Conservation (phyloP, 2,888 invertebrate species). For the Margaritifera margaritifera region DNA sequence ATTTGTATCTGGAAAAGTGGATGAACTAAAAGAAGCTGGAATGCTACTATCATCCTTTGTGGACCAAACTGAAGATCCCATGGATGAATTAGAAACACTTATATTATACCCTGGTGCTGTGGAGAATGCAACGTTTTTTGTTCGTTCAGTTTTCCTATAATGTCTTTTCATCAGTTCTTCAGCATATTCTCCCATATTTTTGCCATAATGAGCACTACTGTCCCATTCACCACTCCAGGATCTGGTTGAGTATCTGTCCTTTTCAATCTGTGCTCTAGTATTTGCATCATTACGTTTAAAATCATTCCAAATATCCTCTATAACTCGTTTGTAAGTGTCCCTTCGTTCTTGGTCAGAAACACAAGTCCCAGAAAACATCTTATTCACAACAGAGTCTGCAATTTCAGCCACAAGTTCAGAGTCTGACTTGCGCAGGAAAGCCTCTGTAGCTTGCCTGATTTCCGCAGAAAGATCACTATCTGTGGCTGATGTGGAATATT, state of each 20-base stretch:
- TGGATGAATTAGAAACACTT: slow-evolving; percentile 9
- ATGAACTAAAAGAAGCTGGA: slow-evolving; percentile 2
- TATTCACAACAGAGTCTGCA: slow-evolving; percentile 43
- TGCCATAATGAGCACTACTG: slow-evolving; percentile 26
- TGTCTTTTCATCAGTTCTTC: slow-evolving; percentile 47
- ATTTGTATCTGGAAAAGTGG: too few relatives aligned
- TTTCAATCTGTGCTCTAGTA: slow-evolving; percentile 17
- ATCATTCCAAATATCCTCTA: slow-evolving; percentile 43
- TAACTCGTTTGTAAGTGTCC: slow-evolving; percentile 32
- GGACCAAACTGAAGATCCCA: slow-evolving; percentile 11
- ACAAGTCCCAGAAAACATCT: slow-evolving; percentile 34
- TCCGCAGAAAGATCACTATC: slow-evolving; percentile 36
- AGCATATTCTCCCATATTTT: slow-evolving; percentile 34
- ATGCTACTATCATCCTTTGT: background rate
- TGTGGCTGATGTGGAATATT: too few relatives aligned
- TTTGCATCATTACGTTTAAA: slow-evolving; percentile 37
- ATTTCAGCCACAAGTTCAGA: slow-evolving; percentile 40
- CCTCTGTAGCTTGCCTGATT: slow-evolving; percentile 30
- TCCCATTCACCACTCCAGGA: background rate
- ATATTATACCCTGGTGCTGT: too few relatives aligned
- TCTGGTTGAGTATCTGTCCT: too few relatives aligned
- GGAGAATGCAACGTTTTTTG: background rate
- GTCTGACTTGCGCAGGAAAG: slow-evolving; percentile 39
- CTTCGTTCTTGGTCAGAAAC: slow-evolving; percentile 28
- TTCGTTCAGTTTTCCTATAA: slow-evolving; percentile 31